Evolutionary conservation across 2,797 vertebrate species (phyloP), one percentile per base, ranked within the genome.

Genomic region (Pelodytes ibericus): DNA sequence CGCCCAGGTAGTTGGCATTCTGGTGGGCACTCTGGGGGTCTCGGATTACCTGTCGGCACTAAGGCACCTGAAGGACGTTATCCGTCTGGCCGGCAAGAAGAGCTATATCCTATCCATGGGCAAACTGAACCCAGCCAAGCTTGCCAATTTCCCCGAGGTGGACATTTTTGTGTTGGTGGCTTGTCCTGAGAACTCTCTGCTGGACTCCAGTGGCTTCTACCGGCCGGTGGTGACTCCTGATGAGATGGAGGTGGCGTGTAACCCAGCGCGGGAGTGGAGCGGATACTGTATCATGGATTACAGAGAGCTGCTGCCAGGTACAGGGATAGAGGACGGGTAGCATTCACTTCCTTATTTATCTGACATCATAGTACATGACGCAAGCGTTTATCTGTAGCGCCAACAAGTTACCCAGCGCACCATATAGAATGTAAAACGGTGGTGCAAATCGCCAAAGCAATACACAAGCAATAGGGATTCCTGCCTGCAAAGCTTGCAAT

Each of bases 231-330:
- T 99, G 62, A 95, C 96, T 0, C 96, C 96, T 0, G 98, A 94
- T 61, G 97, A 99, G 87, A 92, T 99, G 91, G 98, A 99, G 81
- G 83, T 96, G 74, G 97, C 98, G 74, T 99, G 97, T 87, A 99
- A 99, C 86, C 94, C 88, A 0, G 91, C 92, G 29, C 91, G 96
- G 31, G 89, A 93, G 59, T 97, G 96, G 94, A 92, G 90, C 0
- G 93, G 94, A 74, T 90, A 91, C 47, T 94, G 97, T n/a, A 74
- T 97, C 82, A 97, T 93, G 0, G 95, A 98, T 83, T 99, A 96
- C 49, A 85, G 89, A 68, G 93, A 94, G 68, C 88, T 99, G 10
- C 86, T 99, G 64, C 96, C 96, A 86, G 98, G 98, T 99, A 36
- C 81, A 26, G 18, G 31, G 7, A 20, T 11, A 11, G 4, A 11